Base-by-base conservation (phyloP, 2,113 vertebrate species). In the Sapayoa aenigma region DNA sequence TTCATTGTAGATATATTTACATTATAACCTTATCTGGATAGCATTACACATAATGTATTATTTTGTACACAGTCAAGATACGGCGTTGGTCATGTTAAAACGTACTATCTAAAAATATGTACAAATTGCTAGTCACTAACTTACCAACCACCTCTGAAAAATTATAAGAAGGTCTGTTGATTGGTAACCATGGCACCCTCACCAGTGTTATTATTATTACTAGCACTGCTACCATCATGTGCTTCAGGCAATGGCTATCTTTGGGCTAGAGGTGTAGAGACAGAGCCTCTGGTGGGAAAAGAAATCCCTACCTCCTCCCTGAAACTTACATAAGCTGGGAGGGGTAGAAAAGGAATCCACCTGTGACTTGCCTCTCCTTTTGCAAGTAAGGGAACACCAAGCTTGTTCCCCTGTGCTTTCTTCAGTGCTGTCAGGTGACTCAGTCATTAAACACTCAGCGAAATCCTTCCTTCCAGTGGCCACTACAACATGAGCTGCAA, bases 1-100 rank as follows among this genome's bases (percentile, higher is more conserved):
- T 97, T 97, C 95, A 95, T 78, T 74, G 50, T 65, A 96, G 87
- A 77, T 93, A 83, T 96, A 97, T 97, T 96, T 97, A 97, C 97
- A 97, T 80, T 79, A 77, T 90, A 95, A 94, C 74, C 58, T 76
- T 91, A 86, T 89, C 47, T 95, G 84, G 35, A 74, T 79, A 89
- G 37, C 80, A 62, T 94, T 94, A 95, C 67, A 87, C 37, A 44
- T 80, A 68, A 84, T 63, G 46, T 82, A 83, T 69, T 94, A 59
- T 87, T 92, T 87, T 96, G 69, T 91, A 80, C 80, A 84, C 41
- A 67, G 47, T 87, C 75, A 88, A 87, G 33, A 44, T 93, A 90
- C 44, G 31, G 33, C 91, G 28, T 95, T 89, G 84, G 94, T 68
- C 92, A 74, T 97, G 47, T 90, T 95, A 89, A 96, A 95, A 93